Conservation (phyloP, 2,113 vertebrate genomes). For the Festucalex cinctus region DNA sequence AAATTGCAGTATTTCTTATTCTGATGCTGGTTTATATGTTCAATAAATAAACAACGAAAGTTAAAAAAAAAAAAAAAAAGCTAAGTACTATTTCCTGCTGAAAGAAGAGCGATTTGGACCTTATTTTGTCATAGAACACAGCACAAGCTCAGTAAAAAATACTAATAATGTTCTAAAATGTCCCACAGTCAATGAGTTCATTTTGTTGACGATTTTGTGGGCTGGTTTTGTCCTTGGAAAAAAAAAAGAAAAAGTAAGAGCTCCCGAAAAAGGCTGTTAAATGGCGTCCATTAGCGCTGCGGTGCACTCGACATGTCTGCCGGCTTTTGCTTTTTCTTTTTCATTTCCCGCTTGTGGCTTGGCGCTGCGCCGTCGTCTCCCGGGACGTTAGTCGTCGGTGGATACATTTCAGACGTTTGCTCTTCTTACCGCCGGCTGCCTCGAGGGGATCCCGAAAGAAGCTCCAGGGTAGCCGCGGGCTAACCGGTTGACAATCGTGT, state of each 20-base stretch:
- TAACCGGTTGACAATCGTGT: neutral
- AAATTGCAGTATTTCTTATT: no score
- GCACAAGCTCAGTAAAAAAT: no score
- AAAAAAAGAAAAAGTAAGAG: neutral
- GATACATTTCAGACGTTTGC: slow-evolving; percentile 11
- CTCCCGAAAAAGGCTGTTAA: neutral
- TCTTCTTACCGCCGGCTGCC: slow-evolving; percentile 11
- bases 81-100: no score
- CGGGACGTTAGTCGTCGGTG: neutral
- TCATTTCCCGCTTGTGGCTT: neutral
- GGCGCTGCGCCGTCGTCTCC: neutral
- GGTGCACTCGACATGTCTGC: neutral
- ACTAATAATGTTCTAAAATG: no score
- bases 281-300: neutral
- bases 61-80: no score
- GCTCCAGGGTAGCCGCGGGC: neutral
- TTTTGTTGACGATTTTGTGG: neutral
- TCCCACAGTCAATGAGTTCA: neutral
- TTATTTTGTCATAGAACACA: no score
- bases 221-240: neutral
- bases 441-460: slow-evolving; percentile 7
- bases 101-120: no score
- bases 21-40: no score
- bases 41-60: no score
- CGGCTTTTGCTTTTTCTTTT: no score